Conservation (phyloP, 2,888 invertebrate species). For the Acrobasis repandana region DNA sequence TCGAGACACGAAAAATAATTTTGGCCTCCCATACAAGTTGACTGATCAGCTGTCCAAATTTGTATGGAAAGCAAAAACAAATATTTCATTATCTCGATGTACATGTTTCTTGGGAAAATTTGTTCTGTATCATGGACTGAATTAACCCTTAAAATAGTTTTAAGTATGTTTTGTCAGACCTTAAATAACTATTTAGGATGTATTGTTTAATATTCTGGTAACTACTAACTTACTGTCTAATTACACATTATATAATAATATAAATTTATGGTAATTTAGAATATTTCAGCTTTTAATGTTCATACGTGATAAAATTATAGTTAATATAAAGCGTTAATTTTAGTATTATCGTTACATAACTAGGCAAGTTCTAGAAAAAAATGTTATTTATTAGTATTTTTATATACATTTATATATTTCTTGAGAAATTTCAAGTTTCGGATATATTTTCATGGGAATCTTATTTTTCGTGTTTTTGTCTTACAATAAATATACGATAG, state of each 20-base stretch:
- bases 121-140: no score
- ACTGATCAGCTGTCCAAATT: no score
- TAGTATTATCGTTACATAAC: slow-evolving; percentile 29
- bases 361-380: slow-evolving; percentile 12
- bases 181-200: not conserved
- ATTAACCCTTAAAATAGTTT: no score
- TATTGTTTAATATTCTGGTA: not conserved
- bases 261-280: slow-evolving; percentile 70
- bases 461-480: not conserved
- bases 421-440: not conserved
- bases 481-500: not conserved
- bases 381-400: slow-evolving; percentile 2
- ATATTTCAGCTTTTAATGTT: slow-evolving; percentile 62
- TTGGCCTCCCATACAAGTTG: no score
- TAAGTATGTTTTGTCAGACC: no score
- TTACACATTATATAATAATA: slow-evolving; percentile 26
- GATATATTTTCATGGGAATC: not conserved
- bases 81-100: no score
- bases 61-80: no score
- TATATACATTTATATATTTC: not conserved
- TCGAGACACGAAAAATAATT: no score
- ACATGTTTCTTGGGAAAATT: no score
- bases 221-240: slow-evolving; percentile 30
- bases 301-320: slow-evolving; percentile 53
- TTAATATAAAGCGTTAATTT: slow-evolving; percentile 63